Evolutionary conservation across 2,113 vertebrate species (phyloP), one percentile per base, ranked within the genome.

Genomic region (Plotosus lineatus): DNA sequence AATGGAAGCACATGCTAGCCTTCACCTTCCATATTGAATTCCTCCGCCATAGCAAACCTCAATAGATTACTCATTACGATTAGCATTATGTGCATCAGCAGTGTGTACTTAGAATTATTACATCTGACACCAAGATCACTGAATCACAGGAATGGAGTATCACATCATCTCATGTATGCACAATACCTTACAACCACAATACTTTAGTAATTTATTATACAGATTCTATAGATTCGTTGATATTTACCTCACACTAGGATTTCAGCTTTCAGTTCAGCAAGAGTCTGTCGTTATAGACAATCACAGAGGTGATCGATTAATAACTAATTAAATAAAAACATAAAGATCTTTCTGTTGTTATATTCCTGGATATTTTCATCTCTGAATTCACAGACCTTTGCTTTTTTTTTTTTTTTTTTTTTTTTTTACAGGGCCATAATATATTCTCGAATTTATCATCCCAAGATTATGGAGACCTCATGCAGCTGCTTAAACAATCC

Each of bases 401-500:
- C 84, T 74, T 85, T 72, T 85, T n/a, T n/a, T 87, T 26, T 89
- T 7, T 83, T 74, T 85, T 72, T 85, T n/a, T n/a, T n/a, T n/a
- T n/a, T n/a, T n/a, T 88, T 90, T 84, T 89, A 88, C 86, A 99
- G 98, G 98, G 98, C 86, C 98, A 99, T 93, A 99, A 99, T 90
- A 99, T 99, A 92, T 99, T 99, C 92, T 95, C 95, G 90, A 99
- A 98, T 91, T 93, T 99, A 89, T 98, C 97, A 82, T 99, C 98
- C 86, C 94, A 94, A 89, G 96, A 98, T 87, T 99, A 99, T 87
- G 94, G 97, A 78, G 94, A 97, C 92, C 95, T 99, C 88, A 99
- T 99, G 97, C 98, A 99, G 94, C 96, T 98, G 91, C 88, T 99
- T 88, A 99, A 99, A 88, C 96, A 99, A 91, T 98, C 98, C 0